Evolutionary conservation across 2,113 vertebrate species (phyloP), one percentile per base, ranked within the genome.

Genomic region (Orycteropus afer): DNA sequence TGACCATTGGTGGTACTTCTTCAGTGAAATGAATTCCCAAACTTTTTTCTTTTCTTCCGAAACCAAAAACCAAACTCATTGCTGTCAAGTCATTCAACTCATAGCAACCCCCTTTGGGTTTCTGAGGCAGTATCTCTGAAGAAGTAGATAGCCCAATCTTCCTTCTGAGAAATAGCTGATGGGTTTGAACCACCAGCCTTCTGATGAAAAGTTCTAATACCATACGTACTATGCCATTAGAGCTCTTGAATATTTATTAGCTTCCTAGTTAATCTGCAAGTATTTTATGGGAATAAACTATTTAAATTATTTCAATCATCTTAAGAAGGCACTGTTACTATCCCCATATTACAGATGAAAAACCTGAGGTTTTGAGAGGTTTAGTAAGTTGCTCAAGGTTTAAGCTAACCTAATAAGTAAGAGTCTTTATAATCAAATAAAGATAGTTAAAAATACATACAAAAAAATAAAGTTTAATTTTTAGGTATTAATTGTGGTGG

Each of bases 311-410:
- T 12, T 84, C 37, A 83, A 2, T 22, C n/a, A 77, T 22, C 51
- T 84, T 92, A 73, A 61, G 69, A 93, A 89, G 83, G 15, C 29
- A 91, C 37, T 51, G 17, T 80, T 78, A 42, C 63, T 71, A 71
- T 77, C 25, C 40, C 47, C 47, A 59, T 55, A 4, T 37, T 85
- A 49, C 10, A 45, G 13, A 61, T 81, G 67, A 76, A n/a, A 42
- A 57, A 91, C 40, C 69, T 18, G 29, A 89, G 42, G 23, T 69
- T n/a, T n/a, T n/a, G n/a, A n/a, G n/a, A n/a, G n/a, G n/a, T n/a
- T n/a, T n/a, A n/a, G n/a, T n/a, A n/a, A 86, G 32, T 86, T 74
- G 40, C 8, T 34, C 61, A 71, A 78, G 3, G 15, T 45, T 8
- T 27, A 59, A 87, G 29, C 18, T 53, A 85, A 81, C 34, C 32